Evolutionary conservation across 2,113 vertebrate species (phyloP), one percentile per base, ranked within the genome.

Genomic region (Protobothrops flavoviridis): DNA sequence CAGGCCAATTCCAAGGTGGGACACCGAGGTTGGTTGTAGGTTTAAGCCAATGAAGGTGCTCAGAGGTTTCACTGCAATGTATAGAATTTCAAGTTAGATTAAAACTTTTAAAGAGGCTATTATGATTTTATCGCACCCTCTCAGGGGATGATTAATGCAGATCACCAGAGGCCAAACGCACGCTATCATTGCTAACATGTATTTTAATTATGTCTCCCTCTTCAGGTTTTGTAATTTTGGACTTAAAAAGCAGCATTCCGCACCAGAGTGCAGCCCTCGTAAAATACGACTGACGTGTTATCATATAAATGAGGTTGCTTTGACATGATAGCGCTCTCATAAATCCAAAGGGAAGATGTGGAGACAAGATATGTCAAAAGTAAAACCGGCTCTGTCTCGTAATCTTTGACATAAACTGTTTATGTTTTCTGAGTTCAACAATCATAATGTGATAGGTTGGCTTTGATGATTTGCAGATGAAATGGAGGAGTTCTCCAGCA

Each of bases 211-310:
- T 97, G 97, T 97, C 97, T 97, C 98, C 97, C 97, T 98, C 97
- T 98, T 97, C 97, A 98, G 98, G 98, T 98, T 98, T 98, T 97
- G 96, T 98, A 98, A 98, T 98, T 98, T 98, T 97, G 97, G 96
- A 97, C 97, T 97, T 97, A 98, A 98, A 98, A 98, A 97, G 97
- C 97, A 98, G 97, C 97, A 98, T 98, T 98, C 97, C 96, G 96
- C 98, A 98, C 95, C 94, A 97, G 97, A 97, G 96, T 97, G 97
- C 97, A 96, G 97, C 96, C 97, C 97, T 98, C 98, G 97, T 98
- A 98, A 98, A 98, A 98, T 98, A 98, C 98, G 98, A 98, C 98
- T 98, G 98, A 98, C 97, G 97, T 98, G 98, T 98, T 98, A 98
- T 98, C 98, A 98, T 98, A 98, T 98, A 98, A 98, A 98, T 98